These are phyloP conservation scores for Eupithecia subfuscata DNA, from an alignment of 2,888 invertebrate species.

Conservation along the genomic window DNA sequence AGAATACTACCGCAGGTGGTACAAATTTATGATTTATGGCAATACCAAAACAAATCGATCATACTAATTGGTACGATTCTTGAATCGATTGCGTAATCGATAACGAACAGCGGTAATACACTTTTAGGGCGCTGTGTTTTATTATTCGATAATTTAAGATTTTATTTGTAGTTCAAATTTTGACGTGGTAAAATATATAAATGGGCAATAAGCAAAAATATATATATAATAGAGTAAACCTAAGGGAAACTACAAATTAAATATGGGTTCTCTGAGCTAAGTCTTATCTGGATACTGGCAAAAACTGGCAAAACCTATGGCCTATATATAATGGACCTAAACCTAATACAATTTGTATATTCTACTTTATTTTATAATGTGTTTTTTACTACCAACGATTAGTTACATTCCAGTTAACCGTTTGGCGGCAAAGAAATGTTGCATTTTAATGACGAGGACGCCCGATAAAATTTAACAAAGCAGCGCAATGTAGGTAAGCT, in stretches of 20 bases:
- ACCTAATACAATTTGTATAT: not conserved
- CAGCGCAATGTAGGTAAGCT: not conserved
- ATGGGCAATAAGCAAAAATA: not conserved
- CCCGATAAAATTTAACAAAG: not conserved
- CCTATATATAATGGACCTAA: not conserved
- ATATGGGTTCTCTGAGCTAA: too few relatives aligned
- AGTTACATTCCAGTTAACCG: not conserved
- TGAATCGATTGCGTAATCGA: slow-evolving; percentile 58
- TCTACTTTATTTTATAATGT: not conserved
- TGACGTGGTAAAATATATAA: slow-evolving; percentile 3
- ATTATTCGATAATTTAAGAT: slow-evolving; percentile 19
- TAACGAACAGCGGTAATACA: slow-evolving; percentile 33
- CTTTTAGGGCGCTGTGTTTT: slow-evolving; percentile 26
- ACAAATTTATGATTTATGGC: slow-evolving; percentile 69
- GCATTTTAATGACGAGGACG: not conserved
- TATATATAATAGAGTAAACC: not conserved
- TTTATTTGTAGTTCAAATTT: slow-evolving; percentile 17
- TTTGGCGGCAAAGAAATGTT: slow-evolving; percentile 9
- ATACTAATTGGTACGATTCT: slow-evolving; percentile 67
- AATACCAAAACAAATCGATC: slow-evolving; percentile 74
- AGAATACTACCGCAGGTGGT: slow-evolving; percentile 56
- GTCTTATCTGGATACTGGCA: not conserved
- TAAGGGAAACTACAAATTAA: too few relatives aligned
- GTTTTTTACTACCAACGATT: not conserved
- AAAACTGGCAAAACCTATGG: too few relatives aligned